Evolutionary conservation across 2,797 vertebrate genomes (phyloP), one percentile per base, ranked within the genome.

Genomic region (Epinephelus awoara): DNA sequence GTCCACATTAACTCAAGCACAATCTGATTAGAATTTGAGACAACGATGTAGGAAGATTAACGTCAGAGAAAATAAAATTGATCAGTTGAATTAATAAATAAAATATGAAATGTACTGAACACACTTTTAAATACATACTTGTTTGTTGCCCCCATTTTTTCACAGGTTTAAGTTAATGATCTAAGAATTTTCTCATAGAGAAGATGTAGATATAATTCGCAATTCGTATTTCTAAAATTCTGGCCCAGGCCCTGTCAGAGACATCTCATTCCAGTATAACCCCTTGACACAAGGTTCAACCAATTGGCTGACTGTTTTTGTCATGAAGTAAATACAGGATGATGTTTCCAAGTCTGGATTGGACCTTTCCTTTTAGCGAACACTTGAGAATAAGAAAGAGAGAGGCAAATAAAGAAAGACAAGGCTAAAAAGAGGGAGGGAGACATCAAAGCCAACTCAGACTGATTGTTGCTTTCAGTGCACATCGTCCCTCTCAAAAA

Each of bases 341-440:
- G 29, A 83, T 52, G 51, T 83, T 67, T 79, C 55, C 42, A 57
- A 54, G 42, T 68, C 59, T 64, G 67, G 56, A 77, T 25, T 38
- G 15, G 55, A 14, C 29, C 7, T 82, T 71, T 84, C 13, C 13
- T 63, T 64, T 38, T 15, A 65, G 44, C 10, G 4, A 69, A 67
- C 63, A 55, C 67, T 71, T 77, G 75, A 72, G 79, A 72, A 63
- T 40, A 49, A 59, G 44, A 62, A 25, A 52, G 21, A 64, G 21
- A 49, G 12, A 65, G 18, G 49, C 25, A 72, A 75, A 80, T 27
- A 21, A 65, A 80, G 57, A 52, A 63, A 27, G 70, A 70, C 54
- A 46, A 58, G 1, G 47, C 29, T 66, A 23, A 58, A 62, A 29
- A 44, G 34, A 74, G 18, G 8, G 2, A 66, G 44, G 19, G 38